Evolutionary conservation across 2,113 vertebrate species (phyloP), one percentile per base, ranked within the genome.

Genomic region (Labeo rohita): DNA sequence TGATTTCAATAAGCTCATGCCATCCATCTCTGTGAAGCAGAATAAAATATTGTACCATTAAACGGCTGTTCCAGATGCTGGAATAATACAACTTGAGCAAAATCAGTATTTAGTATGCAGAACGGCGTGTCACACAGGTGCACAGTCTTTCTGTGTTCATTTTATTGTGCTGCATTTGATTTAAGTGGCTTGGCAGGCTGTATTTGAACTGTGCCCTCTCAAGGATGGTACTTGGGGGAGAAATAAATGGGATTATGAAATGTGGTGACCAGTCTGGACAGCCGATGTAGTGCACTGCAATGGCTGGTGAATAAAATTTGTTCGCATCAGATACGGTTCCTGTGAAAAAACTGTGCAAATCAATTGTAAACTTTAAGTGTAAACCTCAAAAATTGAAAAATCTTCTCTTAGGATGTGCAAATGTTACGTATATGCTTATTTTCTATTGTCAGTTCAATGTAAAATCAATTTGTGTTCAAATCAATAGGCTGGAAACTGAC

Each of bases 171-270:
- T 65, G 73, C 18, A 78, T 83, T 83, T 61, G 6, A 49, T 72
- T 84, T 68, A 82, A 18, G 61, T 75, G 74, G 73, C 13, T 65
- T 66, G 9, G 72, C 34, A 85, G 52, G 75, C 18, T 50, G 65
- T 73, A 54, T 73, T 36, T 83, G 81, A 83, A 54, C 81, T 83
- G 45, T 72, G 81, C 65, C 81, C 81, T 73, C 49, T 83, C 81
- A 83, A 59, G 66, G 81, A 83, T 73, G 50, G 68, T 16, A 83
- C 81, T 59, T 82, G 10, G 47, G 16, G 50, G 50, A 34, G 36
- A 45, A 23, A 72, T 83, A 73, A 83, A 83, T 82, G 28, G 81
- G 21, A 73, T 56, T 72, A 73, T 73, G 66, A 73, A 83, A 73
- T 73, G 68, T 28, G 68, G 50, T 83, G 65, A 54, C 50, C 81